A percentile compares a stretch with the other conserved stretches of the same genome.
These are phyloP conservation scores for Capitulum mitella DNA, from an alignment of 2,888 invertebrate genomes.

Conservation along the genomic window DNA sequence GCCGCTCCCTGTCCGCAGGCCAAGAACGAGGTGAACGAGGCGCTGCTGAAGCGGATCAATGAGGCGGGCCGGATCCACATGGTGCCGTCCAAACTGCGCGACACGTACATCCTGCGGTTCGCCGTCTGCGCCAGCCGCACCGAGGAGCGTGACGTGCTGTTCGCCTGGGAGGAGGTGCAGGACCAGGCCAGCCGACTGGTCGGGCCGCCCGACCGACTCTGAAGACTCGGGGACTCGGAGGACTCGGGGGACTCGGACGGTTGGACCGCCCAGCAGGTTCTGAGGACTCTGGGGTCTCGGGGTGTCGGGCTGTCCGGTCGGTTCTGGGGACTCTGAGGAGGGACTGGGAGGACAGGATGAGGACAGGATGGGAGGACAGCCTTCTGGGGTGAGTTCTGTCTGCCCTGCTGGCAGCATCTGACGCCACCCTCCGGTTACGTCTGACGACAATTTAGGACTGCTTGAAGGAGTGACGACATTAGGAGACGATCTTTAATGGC, in stretches of 20 bases:
- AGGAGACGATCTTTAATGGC: too few species aligned
- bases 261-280: too few species aligned
- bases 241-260: neutral
- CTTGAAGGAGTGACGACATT: too few species aligned
- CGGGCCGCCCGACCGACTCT: neutral
- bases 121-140: slow-evolving; percentile 82
- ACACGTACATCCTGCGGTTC: slow-evolving; percentile 75
- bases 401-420: too few species aligned
- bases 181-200: neutral
- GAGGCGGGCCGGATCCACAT: slow-evolving; percentile 84
- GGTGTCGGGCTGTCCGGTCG: too few species aligned
- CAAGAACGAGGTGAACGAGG: slow-evolving; percentile 72
- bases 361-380: too few species aligned
- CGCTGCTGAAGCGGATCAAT: slow-evolving; percentile 72
- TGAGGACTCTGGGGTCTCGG: too few species aligned
- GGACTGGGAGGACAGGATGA: too few species aligned
- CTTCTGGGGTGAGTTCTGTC: too few species aligned
- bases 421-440: too few species aligned
- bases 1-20: slow-evolving; percentile 45
- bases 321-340: too few species aligned
- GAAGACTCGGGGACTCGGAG: neutral
- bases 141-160: slow-evolving; percentile 68
- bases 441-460: too few species aligned
- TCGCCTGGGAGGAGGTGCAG: slow-evolving; percentile 77
- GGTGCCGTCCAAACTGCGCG: slow-evolving; percentile 80